phyloP scores from a whole-genome alignment of 2,888 invertebrate genomes.

The Elysia crispata region DNA sequence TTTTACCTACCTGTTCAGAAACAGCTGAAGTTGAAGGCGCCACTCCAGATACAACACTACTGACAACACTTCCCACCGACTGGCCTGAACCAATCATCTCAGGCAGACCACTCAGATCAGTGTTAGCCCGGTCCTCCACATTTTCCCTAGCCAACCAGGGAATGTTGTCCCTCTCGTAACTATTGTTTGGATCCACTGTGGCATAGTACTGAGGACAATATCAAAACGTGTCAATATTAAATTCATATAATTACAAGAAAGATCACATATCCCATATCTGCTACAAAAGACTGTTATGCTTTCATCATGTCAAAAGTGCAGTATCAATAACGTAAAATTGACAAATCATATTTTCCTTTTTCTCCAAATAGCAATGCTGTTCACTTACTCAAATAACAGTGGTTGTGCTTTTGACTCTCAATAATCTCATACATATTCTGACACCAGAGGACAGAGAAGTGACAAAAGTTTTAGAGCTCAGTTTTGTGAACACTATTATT shows the following conservation, averaged over 20 bases:
- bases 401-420: too few relatives aligned
- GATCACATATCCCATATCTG: background rate
- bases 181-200: constrained; percentile 83
- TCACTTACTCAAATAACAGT: too few relatives aligned
- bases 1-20: background rate
- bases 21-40: constrained; percentile 53
- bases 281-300: background rate
- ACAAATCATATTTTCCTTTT: too few relatives aligned
- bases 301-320: background rate
- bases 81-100: constrained; percentile 88
- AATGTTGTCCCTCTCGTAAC: constrained; percentile 83
- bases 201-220: constrained; percentile 87
- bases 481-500: too few relatives aligned
- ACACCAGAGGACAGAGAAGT: background rate
- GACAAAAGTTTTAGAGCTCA: too few relatives aligned
- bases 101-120: constrained; percentile 69
- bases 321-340: background rate
- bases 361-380: too few relatives aligned
- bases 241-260: background rate
- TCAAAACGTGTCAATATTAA: background rate
- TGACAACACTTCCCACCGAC: constrained; percentile 97
- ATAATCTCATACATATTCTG: background rate
- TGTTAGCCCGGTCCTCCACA: constrained; percentile 71
- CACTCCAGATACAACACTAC: constrained; percentile 84
- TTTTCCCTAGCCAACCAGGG: constrained; percentile 89